phyloP scores from a whole-genome alignment of 1,140 invertebrate genomes.

The Ridgeia piscesae region DNA sequence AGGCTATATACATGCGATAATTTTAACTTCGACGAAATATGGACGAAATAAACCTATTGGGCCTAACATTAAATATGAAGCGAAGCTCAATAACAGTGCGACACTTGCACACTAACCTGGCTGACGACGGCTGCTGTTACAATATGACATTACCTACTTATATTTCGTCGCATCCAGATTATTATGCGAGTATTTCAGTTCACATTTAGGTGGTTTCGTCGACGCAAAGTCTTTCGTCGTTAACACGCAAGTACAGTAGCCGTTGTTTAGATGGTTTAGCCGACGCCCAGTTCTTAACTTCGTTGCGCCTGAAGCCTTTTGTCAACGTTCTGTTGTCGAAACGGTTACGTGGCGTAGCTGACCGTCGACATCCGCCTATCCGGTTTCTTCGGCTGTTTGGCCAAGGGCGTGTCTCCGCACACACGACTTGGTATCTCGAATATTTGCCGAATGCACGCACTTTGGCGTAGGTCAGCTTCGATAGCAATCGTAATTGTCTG shows the following conservation, averaged over 20 bases:
- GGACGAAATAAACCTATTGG: too few relatives aligned
- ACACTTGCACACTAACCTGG: too few relatives aligned
- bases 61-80: too few relatives aligned
- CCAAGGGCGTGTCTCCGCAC: neutral
- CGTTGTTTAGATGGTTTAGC: neutral
- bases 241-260: neutral
- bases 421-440: neutral
- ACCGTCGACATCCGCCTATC: neutral
- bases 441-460: neutral
- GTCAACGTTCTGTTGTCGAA: neutral
- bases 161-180: too few relatives aligned
- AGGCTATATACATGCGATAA: too few relatives aligned
- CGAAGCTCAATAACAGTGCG: too few relatives aligned
- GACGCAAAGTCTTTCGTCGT: too few relatives aligned
- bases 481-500: neutral
- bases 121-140: too few relatives aligned
- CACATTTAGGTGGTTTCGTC: too few relatives aligned
- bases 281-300: neutral
- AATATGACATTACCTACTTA: too few relatives aligned
- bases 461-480: neutral
- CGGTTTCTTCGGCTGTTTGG: neutral
- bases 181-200: too few relatives aligned
- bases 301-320: neutral
- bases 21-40: too few relatives aligned
- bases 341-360: neutral